Base-by-base conservation (phyloP, 2,113 vertebrate genomes). In the Gallinago paraguaiae region DNA sequence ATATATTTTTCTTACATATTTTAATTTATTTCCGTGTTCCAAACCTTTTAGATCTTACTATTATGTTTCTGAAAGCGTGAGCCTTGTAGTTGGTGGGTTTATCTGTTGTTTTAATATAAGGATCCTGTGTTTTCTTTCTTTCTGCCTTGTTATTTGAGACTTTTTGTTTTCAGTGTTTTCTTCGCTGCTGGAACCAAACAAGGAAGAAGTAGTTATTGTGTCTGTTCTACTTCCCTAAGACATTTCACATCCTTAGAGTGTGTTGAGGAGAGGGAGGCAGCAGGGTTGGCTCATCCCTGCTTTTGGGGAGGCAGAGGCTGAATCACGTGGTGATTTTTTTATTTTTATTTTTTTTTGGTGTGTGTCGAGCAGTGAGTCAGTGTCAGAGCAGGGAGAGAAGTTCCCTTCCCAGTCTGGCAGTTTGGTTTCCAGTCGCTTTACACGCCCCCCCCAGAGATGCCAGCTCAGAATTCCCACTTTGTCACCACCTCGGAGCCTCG, bases 81-180 rank as follows among this genome's bases (percentile, higher is more conserved):
- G 53, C 9, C 46, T 35, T 70, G 48, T 31, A 43, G 13, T 20
- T 70, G 33, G 41, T 30, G 50, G 19, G 5, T 28, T 69, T 43
- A n/a, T 8, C 5, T 35, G 0, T 31, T 51, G 18, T 43, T 78
- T 56, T 64, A 13, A 2, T 35, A 17, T 15, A 17, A 71, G 46
- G 9, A 17, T n/a, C 17, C 14, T 63, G 23, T 11, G 1, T 51
- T 74, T 64, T 37, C 23, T n/a, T 69, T 61, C 48, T 69, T 63
- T n/a, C 31, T 13, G 0, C 31, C 10, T 31, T 46, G 20, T 79
- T 35, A 7, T 1, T 2, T 5, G n/a, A 15, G 18, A 22, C 13
- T 15, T 65, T 41, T 64, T n/a, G n/a, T 41, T 39, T 48, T 43
- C 41, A 45, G 33, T 8, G 2, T 61, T 85, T 71, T 9, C 8